phyloP scores from a whole-genome alignment of 1,140 invertebrate species.

The Drosophila elegans region DNA sequence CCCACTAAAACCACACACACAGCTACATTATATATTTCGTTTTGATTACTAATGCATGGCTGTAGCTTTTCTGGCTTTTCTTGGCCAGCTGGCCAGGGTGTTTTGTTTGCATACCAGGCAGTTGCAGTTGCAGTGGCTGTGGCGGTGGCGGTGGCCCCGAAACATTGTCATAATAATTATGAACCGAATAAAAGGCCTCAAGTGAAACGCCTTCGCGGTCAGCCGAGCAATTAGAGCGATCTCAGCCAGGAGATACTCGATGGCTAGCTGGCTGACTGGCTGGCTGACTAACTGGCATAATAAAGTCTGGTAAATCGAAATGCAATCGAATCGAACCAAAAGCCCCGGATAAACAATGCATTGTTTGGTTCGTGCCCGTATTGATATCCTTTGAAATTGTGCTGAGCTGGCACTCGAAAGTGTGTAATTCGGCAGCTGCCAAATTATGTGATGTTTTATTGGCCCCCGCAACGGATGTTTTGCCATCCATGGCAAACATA shows the following conservation, averaged over 20 bases:
- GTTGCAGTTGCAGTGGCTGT: neutral
- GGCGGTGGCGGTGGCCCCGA: conserved; percentile 5
- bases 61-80: conserved; percentile 29
- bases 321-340: conserved; percentile 39
- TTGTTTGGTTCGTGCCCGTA: conserved; percentile 4
- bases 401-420: conserved; percentile 18
- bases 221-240: conserved; percentile 63
- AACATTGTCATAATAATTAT: conserved; percentile 82
- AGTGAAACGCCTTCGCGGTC: conserved; percentile 59
- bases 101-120: conserved; percentile 69
- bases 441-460: conserved; percentile 27
- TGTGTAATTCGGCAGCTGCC: conserved; percentile 21
- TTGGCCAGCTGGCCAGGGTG: conserved; percentile 65
- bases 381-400: conserved; percentile 27
- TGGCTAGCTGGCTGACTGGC: neutral
- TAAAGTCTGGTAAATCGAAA: conserved; percentile 28
- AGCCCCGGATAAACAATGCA: conserved; percentile 31
- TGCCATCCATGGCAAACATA: neutral
- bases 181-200: conserved; percentile 50
- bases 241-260: conserved; percentile 32
- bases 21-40: conserved; percentile 28
- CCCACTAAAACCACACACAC: conserved; percentile 59
- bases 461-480: conserved; percentile 9
- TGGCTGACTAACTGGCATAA: neutral
- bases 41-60: conserved; percentile 43